Conservation (phyloP, 2,113 vertebrate genomes). For the Opisthocomus hoazin region DNA sequence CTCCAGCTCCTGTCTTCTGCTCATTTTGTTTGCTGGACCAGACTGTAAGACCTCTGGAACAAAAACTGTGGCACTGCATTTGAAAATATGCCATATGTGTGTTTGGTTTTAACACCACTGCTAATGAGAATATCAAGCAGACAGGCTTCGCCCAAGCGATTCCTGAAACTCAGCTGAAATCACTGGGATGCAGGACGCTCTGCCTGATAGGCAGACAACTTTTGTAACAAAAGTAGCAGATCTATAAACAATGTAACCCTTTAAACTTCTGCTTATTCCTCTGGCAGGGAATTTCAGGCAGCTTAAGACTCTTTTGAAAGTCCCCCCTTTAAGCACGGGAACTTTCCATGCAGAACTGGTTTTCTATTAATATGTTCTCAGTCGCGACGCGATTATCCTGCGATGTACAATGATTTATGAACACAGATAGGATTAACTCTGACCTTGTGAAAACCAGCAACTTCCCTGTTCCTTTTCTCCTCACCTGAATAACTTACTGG, state of each 20-base stretch:
- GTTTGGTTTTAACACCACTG: neutral
- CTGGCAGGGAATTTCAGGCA: neutral
- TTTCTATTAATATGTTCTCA: neutral
- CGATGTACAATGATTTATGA: slow-evolving; percentile 52
- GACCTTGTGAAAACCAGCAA: slow-evolving; percentile 40
- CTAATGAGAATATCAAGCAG: neutral
- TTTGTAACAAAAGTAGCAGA: neutral
- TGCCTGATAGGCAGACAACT: neutral
- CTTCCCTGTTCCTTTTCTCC: slow-evolving; percentile 16
- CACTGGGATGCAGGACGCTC: neutral
- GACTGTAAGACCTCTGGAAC: neutral
- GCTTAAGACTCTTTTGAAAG: neutral
- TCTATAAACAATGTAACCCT: neutral
- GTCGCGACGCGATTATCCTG: neutral
- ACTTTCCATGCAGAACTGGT: neutral
- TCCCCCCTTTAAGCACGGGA: neutral
- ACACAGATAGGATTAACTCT: slow-evolving; percentile 49
- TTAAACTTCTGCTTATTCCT: too few relatives aligned
- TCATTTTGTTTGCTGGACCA: neutral
- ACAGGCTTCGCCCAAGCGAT: neutral
- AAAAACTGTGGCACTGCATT: neutral
- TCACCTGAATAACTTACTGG: slow-evolving; percentile 53
- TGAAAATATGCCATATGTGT: neutral
- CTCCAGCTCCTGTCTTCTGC: neutral
- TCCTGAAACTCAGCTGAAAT: neutral